Percentiles rank a stretch among this genome's conserved stretches.
Conservation (phyloP, 2,113 vertebrate genomes). For the Ancistrus triradiatus region DNA sequence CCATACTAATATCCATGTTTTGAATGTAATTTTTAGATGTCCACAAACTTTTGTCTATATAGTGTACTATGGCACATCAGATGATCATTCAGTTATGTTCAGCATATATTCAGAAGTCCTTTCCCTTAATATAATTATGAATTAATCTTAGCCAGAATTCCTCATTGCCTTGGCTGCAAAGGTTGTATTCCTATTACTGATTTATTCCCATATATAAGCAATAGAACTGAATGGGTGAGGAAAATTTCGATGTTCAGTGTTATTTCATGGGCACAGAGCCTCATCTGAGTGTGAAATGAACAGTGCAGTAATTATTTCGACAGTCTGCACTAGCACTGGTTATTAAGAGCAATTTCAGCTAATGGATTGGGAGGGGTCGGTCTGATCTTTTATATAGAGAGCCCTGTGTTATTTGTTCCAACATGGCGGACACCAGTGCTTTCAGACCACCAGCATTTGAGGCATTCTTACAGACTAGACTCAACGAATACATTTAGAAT, state of each 20-base stretch:
- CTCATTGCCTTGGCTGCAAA: no score
- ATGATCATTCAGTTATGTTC: no score
- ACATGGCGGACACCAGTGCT: constrained; percentile 19
- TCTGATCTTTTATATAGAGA: constrained; percentile 41
- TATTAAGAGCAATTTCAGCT: constrained; percentile 53
- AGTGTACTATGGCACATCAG: no score
- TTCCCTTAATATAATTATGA: no score
- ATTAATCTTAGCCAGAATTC: no score
- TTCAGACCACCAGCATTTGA: constrained; percentile 12
- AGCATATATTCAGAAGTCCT: no score
- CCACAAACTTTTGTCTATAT: no score
- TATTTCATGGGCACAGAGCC: constrained; percentile 16
- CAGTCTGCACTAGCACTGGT: constrained; percentile 33
- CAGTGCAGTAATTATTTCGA: constrained; percentile 40
- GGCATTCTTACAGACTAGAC: constrained; percentile 25
- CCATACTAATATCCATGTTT: no score
- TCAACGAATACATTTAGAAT: background rate
- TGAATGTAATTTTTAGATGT: no score
- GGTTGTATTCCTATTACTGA: no score
- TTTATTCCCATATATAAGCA: no score
- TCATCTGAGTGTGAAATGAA: constrained; percentile 28
- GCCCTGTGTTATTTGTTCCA: constrained; percentile 35
- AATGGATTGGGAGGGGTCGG: constrained; percentile 43
- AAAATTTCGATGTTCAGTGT: background rate
- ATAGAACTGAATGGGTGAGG: no score